Evolutionary conservation across 2,113 vertebrate genomes (phyloP).

Genomic region (Isurus oxyrinchus): DNA sequence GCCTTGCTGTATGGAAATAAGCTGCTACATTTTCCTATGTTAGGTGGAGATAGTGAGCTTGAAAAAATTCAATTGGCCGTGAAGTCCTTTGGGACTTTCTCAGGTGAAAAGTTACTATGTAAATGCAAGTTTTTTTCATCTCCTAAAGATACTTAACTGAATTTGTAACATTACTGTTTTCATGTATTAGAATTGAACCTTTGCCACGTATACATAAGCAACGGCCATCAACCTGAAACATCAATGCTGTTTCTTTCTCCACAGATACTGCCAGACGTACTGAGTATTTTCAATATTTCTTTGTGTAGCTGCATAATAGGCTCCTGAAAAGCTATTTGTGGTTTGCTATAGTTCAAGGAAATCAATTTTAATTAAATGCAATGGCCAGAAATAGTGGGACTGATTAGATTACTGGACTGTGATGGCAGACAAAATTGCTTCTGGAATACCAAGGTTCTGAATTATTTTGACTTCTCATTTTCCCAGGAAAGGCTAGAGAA

Average conservation of each 20-base stretch:
- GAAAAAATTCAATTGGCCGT: not conserved
- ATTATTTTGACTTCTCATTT: not conserved
- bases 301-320: not conserved
- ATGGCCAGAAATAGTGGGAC: not conserved
- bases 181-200: not conserved
- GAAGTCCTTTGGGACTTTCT: not conserved
- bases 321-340: not conserved
- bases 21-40: not conserved
- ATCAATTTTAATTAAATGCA: conserved; percentile 16
- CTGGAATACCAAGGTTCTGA: not conserved
- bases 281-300: too few species aligned
- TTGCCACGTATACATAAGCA: not conserved
- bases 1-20: not conserved
- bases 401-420: not conserved
- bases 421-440: not conserved
- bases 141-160: not conserved
- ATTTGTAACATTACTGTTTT: not conserved
- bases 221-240: too few species aligned
- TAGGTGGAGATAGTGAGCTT: not conserved
- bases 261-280: too few species aligned
- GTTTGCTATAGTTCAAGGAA: not conserved
- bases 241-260: too few species aligned
- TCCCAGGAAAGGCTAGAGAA: not conserved
- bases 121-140: not conserved
- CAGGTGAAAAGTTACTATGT: not conserved